Conservation (phyloP, 2,113 vertebrate genomes). For the Nerophis lumbriciformis region DNA sequence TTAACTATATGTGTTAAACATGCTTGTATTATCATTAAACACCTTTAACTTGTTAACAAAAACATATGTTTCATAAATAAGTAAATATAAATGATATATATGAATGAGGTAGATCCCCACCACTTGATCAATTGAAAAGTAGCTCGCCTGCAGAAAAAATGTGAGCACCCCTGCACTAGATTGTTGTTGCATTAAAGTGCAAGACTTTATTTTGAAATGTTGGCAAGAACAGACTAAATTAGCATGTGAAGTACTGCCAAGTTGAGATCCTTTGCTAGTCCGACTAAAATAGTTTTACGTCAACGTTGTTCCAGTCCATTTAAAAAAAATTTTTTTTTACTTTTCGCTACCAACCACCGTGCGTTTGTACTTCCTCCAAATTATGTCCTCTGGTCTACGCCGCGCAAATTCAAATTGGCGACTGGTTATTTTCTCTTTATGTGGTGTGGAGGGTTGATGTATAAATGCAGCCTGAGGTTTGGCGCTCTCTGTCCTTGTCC, state of each 20-base stretch:
- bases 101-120: no score
- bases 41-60: no score
- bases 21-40: no score
- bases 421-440: constrained; percentile 48
- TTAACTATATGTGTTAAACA: no score
- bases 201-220: no score
- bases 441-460: constrained; percentile 43
- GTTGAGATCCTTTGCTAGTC: not conserved
- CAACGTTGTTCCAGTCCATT: not conserved
- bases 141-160: no score
- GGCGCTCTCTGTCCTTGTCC: constrained; percentile 42
- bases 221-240: not conserved
- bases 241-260: not conserved
- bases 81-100: no score
- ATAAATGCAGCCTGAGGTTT: constrained; percentile 53
- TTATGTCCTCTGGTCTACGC: constrained; percentile 13
- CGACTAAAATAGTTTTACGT: no score
- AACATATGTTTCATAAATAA: no score
- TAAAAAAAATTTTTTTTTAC: not conserved
- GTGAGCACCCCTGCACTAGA: no score
- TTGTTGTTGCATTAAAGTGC: not conserved
- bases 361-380: constrained; percentile 8
- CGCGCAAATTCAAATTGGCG: constrained; percentile 37
- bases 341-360: not conserved
- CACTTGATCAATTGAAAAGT: no score